Conservation (phyloP, 30 jellyfish, hydroid and myxozoan species). For the Chrysaora quinquecirrha region DNA sequence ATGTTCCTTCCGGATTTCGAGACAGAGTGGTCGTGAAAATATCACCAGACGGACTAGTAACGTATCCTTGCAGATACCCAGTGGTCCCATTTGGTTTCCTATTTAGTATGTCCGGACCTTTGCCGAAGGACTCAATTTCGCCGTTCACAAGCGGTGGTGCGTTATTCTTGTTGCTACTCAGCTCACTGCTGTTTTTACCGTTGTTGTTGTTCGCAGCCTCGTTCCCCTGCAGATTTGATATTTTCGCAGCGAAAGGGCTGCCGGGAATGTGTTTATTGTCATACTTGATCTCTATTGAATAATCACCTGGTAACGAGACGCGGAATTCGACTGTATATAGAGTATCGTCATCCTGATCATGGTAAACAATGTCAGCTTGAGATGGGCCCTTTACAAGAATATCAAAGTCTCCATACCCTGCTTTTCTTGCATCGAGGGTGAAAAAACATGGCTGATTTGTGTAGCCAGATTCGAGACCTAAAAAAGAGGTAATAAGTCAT, state of each 20-base stretch:
- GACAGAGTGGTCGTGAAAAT: constrained; percentile 46
- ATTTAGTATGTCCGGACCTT: background rate
- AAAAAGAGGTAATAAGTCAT: no score
- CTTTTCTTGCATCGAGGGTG: constrained; percentile 89
- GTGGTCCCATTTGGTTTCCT: constrained; percentile 10
- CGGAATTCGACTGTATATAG: constrained; percentile 74
- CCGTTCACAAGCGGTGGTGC: constrained; percentile 39
- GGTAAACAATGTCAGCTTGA: constrained; percentile 85
- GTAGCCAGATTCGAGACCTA: constrained; percentile 77
- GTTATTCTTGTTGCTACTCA: constrained; percentile 3
- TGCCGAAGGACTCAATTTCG: constrained; percentile 16
- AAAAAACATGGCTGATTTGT: constrained; percentile 83
- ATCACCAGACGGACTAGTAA: constrained; percentile 78
- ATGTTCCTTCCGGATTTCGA: constrained; percentile 57
- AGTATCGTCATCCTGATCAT: constrained; percentile 87
- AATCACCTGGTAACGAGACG: constrained; percentile 89
- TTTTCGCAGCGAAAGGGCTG: constrained; percentile 77
- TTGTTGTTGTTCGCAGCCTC: background rate
- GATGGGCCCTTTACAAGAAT: constrained; percentile 89
- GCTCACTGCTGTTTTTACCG: background rate
- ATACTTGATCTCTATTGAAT: constrained; percentile 74
- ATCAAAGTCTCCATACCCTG: constrained; percentile 94
- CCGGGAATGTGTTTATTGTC: constrained; percentile 87
- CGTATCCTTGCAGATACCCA: constrained; percentile 50
- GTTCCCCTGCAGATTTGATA: constrained; percentile 15